phyloP scores from a whole-genome alignment of 2,888 invertebrate species.

The Stenoptilia bipunctidactyla region DNA sequence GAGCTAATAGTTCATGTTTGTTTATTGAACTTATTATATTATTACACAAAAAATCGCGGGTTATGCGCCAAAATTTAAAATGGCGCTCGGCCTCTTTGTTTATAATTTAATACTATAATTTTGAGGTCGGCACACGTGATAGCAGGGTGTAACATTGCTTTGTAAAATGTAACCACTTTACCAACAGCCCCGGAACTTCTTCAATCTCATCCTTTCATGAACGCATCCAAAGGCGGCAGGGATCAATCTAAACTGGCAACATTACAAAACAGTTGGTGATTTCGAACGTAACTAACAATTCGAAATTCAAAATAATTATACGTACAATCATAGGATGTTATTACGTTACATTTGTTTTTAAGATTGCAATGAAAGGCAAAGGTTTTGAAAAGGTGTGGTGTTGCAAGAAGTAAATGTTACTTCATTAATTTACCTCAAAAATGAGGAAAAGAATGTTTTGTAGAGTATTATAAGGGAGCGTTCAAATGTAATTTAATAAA shows the following conservation, averaged over 20 bases:
- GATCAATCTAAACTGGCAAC: constrained; percentile 26
- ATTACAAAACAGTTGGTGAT: constrained; percentile 48
- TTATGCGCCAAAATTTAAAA: constrained; percentile 23
- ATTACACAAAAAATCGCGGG: constrained; percentile 33
- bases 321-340: constrained; percentile 33
- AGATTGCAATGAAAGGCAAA: constrained; percentile 30
- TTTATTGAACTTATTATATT: constrained; percentile 20
- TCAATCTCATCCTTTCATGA: background rate
- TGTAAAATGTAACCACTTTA: constrained; percentile 37
- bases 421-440: constrained; percentile 16
- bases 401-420: constrained; percentile 20
- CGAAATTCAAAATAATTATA: constrained; percentile 40
- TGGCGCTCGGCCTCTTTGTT: constrained; percentile 32
- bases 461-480: background rate
- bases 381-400: constrained; percentile 23
- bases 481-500: background rate
- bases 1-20: constrained; percentile 45
- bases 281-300: constrained; percentile 33
- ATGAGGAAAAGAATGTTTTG: background rate
- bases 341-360: constrained; percentile 44
- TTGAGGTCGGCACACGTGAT: constrained; percentile 36
- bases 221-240: constrained; percentile 18
- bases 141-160: constrained; percentile 31
- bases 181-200: constrained; percentile 17
- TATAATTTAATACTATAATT: constrained; percentile 42